Evolutionary conservation across 2,888 invertebrate genomes (phyloP).

Genomic region (Hymenopus coronatus): DNA sequence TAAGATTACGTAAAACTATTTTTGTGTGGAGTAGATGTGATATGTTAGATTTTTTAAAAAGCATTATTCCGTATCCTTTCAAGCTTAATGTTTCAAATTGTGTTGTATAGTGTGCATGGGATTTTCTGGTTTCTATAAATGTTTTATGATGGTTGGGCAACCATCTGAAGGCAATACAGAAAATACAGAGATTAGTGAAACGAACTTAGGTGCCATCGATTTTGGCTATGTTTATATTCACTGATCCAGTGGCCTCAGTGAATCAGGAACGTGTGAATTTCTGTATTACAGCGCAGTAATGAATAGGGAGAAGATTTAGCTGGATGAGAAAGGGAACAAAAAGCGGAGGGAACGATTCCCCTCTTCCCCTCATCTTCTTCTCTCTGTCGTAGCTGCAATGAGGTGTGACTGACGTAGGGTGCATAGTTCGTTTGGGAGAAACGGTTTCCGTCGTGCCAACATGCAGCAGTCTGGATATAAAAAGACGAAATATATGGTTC

Average conservation of each 20-base stretch:
- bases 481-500: neutral
- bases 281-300: neutral
- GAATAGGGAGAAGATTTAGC: neutral
- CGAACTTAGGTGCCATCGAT: neutral
- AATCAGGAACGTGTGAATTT: neutral
- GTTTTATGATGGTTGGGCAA: too few relatives aligned
- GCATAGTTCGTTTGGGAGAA: neutral
- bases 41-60: too few relatives aligned
- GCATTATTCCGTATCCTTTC: too few relatives aligned
- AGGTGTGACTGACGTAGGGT: neutral
- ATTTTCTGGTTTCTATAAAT: too few relatives aligned
- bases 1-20: too few relatives aligned
- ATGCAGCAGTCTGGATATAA: neutral
- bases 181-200: neutral
- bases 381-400: neutral
- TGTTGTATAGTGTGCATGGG: too few relatives aligned
- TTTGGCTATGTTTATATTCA: neutral
- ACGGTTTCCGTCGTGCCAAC: neutral
- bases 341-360: neutral
- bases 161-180: too few relatives aligned
- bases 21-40: too few relatives aligned
- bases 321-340: neutral
- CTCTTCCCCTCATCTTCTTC: neutral
- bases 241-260: too few relatives aligned
- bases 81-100: too few relatives aligned